Percentiles rank a stretch among this genome's conserved stretches.
These are phyloP conservation scores for Drosophila prolongata DNA, from an alignment of 2,888 invertebrate species.

Conservation along the genomic window DNA sequence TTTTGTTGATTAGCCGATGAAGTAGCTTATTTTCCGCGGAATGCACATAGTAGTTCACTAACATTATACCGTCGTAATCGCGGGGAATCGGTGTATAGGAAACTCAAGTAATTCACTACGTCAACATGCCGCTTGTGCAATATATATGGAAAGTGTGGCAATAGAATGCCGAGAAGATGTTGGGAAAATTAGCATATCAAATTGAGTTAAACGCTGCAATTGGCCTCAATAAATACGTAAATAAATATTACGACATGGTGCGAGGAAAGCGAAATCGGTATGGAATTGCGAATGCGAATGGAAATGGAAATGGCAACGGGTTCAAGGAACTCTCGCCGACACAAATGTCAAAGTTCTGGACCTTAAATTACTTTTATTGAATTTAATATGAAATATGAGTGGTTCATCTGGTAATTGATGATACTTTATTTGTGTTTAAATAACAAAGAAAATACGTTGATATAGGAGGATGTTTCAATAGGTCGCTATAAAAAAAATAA, in stretches of 20 bases:
- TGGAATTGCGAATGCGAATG: background rate
- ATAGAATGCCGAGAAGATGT: slow-evolving; percentile 19
- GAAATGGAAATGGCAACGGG: slow-evolving; percentile 9
- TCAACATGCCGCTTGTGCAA: slow-evolving; percentile 3
- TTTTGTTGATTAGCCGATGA: background rate
- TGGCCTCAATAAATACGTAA: slow-evolving; percentile 66
- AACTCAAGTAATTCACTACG: background rate
- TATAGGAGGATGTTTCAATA: too few species aligned
- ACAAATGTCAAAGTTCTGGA: slow-evolving; percentile 22
- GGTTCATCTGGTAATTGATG: too few species aligned
- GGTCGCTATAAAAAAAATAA: too few species aligned
- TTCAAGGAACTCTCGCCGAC: slow-evolving; percentile 5
- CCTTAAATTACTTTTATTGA: slow-evolving; percentile 8
- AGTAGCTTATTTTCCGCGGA: background rate
- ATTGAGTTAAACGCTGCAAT: slow-evolving; percentile 74
- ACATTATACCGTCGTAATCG: background rate
- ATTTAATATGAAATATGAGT: background rate
- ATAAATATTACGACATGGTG: slow-evolving; percentile 54
- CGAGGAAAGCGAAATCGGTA: slow-evolving; percentile 47
- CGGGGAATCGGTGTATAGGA: background rate
- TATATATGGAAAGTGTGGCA: slow-evolving; percentile 18
- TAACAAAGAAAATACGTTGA: too few species aligned
- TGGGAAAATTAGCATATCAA: slow-evolving; percentile 69
- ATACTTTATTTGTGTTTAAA: background rate
- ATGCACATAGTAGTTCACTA: background rate